A percentile compares a stretch with the other conserved stretches of the same genome.
These are phyloP conservation scores for Idris sp. DNA, from an alignment of 1,140 invertebrate species.

Conservation along the genomic window DNA sequence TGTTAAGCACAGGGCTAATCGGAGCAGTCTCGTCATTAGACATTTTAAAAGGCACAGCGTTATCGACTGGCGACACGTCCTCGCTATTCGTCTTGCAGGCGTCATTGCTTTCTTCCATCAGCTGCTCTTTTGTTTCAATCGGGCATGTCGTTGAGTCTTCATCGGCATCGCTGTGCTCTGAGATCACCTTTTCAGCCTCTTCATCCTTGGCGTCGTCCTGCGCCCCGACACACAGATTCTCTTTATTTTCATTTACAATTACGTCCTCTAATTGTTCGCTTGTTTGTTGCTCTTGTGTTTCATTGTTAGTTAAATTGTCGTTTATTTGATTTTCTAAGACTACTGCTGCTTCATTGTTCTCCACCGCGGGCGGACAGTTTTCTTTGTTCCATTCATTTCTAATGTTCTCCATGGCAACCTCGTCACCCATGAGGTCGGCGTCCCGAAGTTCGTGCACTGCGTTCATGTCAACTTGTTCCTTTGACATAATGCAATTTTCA, in stretches of 20 bases:
- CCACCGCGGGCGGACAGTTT: constrained; percentile 24
- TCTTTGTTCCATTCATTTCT: constrained; percentile 56
- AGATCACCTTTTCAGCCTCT: not conserved
- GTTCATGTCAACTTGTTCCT: constrained; percentile 80
- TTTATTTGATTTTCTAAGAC: constrained; percentile 18
- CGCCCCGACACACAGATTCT: too few relatives aligned
- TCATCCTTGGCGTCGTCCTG: not conserved
- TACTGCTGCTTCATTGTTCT: constrained; percentile 12
- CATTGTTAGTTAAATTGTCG: constrained; percentile 19
- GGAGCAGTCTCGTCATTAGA: constrained; percentile 21
- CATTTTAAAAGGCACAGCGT: constrained; percentile 22
- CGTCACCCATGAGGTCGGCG: constrained; percentile 78
- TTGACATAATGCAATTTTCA: constrained; percentile 14
- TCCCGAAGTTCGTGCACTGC: constrained; percentile 82
- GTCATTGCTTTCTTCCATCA: constrained; percentile 17
- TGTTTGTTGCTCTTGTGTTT: not conserved
- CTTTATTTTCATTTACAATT: too few relatives aligned
- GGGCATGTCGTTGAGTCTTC: constrained; percentile 46
- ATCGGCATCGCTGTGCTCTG: constrained; percentile 16
- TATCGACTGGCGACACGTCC: constrained; percentile 19
- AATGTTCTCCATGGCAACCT: constrained; percentile 61
- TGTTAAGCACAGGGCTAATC: too few relatives aligned
- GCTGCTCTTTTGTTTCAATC: constrained; percentile 26
- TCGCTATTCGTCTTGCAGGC: constrained; percentile 22
- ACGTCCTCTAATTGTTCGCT: too few relatives aligned